Evolutionary conservation across 2,797 vertebrate species (phyloP).

Genomic region (Oreochromis mossambicus): DNA sequence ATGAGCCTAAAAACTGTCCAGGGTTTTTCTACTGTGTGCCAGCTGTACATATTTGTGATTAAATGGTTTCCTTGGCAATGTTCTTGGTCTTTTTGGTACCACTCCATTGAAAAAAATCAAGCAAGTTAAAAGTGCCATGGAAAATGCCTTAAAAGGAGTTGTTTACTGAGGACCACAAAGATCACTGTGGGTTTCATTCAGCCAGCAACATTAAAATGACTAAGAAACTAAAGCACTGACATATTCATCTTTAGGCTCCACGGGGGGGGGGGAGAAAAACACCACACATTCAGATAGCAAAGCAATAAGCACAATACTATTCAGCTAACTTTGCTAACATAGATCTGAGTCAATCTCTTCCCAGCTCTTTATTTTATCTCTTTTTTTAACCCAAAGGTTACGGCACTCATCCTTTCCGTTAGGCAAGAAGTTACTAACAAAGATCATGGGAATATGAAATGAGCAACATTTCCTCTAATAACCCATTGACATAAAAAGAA

Average conservation of each 20-base stretch:
- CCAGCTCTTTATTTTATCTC: background rate
- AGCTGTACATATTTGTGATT: background rate
- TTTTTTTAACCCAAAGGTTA: background rate
- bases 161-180: background rate
- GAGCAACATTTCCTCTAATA: background rate
- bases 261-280: no score
- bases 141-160: background rate
- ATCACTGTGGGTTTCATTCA: background rate
- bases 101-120: background rate
- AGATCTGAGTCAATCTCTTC: background rate
- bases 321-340: background rate
- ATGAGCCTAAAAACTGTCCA: background rate
- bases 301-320: background rate
- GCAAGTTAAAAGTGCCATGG: background rate
- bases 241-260: background rate
- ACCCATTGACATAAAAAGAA: conserved; percentile 7
- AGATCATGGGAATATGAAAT: conserved; percentile 7
- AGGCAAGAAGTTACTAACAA: background rate
- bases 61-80: background rate
- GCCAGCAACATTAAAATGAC: background rate
- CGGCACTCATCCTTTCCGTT: background rate
- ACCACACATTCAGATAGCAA: background rate
- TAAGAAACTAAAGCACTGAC: background rate
- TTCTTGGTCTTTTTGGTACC: background rate
- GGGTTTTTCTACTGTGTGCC: background rate